phyloP scores from a whole-genome alignment of 2,888 invertebrate species.

The Meteorus cinctellus region DNA sequence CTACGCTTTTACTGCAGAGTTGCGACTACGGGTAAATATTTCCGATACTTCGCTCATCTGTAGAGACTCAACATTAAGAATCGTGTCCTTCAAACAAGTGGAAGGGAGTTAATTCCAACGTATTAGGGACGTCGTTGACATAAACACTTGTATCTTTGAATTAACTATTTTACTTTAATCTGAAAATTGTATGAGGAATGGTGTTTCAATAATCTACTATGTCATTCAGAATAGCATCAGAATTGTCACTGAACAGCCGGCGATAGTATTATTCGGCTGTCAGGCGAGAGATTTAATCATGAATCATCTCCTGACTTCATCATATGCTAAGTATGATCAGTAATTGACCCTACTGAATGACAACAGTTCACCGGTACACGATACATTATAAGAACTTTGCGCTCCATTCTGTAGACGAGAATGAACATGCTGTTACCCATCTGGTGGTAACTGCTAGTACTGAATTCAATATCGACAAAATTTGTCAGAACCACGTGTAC shows the following conservation, averaged over 20 bases:
- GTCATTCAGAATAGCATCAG: constrained; percentile 66
- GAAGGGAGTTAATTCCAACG: too few species aligned
- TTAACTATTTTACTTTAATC: too few species aligned
- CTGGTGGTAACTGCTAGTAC: constrained; percentile 21
- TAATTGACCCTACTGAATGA: constrained; percentile 69
- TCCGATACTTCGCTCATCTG: too few species aligned
- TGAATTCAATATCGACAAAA: neutral
- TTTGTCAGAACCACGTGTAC: neutral
- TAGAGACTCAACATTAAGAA: too few species aligned
- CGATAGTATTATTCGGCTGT: constrained; percentile 59
- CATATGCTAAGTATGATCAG: constrained; percentile 69
- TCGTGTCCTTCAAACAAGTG: too few species aligned
- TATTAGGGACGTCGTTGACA: too few species aligned
- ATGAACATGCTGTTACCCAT: constrained; percentile 34
- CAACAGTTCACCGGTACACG: neutral
- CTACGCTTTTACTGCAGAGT: too few species aligned
- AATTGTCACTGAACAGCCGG: constrained; percentile 58
- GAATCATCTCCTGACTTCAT: constrained; percentile 66
- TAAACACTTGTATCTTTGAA: too few species aligned
- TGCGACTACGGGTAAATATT: too few species aligned
- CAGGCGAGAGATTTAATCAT: constrained; percentile 67
- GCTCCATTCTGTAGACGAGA: constrained; percentile 45
- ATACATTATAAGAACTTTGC: constrained; percentile 36
- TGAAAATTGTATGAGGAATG: too few species aligned
- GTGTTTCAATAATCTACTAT: too few species aligned